These are phyloP conservation scores for Dolichomitus sp. DNA, from an alignment of 2,888 invertebrate genomes.

Conservation along the genomic window DNA sequence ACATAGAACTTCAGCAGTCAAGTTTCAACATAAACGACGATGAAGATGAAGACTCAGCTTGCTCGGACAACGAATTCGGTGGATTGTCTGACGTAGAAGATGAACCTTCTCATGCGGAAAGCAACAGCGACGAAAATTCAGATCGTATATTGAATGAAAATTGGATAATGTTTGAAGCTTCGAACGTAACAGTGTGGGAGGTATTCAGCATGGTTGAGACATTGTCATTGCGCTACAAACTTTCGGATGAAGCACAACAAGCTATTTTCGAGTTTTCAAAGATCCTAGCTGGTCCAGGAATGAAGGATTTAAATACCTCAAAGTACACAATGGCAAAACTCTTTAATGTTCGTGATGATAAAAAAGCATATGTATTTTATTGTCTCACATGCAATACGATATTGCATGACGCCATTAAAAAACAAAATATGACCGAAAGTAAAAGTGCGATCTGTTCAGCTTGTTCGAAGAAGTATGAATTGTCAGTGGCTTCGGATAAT, in stretches of 20 bases:
- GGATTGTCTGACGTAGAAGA: too few relatives aligned
- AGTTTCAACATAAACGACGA: too few relatives aligned
- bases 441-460: background rate
- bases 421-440: background rate
- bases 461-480: constrained; percentile 3
- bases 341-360: constrained; percentile 25
- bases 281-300: constrained; percentile 56
- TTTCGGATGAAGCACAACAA: constrained; percentile 48
- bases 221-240: constrained; percentile 39
- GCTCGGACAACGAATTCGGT: too few relatives aligned
- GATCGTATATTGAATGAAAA: too few relatives aligned
- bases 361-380: constrained; percentile 18
- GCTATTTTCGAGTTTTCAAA: constrained; percentile 42
- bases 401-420: constrained; percentile 1
- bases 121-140: too few relatives aligned
- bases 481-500: constrained; percentile 22
- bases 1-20: too few relatives aligned
- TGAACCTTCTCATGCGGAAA: too few relatives aligned
- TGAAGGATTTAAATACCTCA: constrained; percentile 40
- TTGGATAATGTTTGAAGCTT: constrained; percentile 61
- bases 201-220: constrained; percentile 52
- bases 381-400: constrained; percentile 1
- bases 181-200: constrained; percentile 40
- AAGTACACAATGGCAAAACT: constrained; percentile 33
- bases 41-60: too few relatives aligned